phyloP scores from a whole-genome alignment of 2,113 vertebrate species.

The Vimba vimba region DNA sequence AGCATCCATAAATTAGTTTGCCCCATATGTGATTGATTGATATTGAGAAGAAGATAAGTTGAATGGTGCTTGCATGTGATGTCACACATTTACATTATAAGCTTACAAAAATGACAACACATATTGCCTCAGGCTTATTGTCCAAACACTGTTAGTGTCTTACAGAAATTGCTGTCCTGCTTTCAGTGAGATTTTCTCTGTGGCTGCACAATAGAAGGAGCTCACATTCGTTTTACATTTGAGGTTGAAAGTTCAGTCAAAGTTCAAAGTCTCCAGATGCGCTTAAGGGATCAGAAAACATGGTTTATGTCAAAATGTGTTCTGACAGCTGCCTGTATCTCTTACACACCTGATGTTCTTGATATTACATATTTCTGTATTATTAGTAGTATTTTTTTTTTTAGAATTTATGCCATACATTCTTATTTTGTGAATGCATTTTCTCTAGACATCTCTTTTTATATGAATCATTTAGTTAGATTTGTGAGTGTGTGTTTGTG shows the following conservation, averaged over 20 bases:
- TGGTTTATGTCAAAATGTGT: constrained; percentile 23
- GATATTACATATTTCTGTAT: neutral
- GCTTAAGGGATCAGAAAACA: neutral
- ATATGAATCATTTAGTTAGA: neutral
- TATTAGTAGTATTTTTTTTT: too few species aligned
- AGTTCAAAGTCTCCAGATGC: constrained; percentile 6
- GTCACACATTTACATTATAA: neutral
- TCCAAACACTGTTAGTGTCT: constrained; percentile 16
- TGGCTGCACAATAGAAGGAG: constrained; percentile 13
- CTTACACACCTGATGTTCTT: constrained; percentile 17
- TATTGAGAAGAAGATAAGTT: neutral
- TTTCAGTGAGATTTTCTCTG: constrained; percentile 14
- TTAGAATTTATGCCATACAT: neutral
- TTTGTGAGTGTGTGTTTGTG: neutral
- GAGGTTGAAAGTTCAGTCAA: constrained; percentile 37
- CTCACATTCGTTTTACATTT: constrained; percentile 20
- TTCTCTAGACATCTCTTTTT: neutral
- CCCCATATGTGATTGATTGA: constrained; percentile 9
- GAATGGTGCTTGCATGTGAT: neutral
- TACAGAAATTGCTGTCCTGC: neutral
- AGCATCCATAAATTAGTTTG: neutral
- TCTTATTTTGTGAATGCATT: neutral
- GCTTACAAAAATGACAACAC: neutral
- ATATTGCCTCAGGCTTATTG: neutral
- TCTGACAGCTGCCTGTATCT: constrained; percentile 12